phyloP scores from a whole-genome alignment of 2,797 vertebrate species.

The Lepus townsendii region DNA sequence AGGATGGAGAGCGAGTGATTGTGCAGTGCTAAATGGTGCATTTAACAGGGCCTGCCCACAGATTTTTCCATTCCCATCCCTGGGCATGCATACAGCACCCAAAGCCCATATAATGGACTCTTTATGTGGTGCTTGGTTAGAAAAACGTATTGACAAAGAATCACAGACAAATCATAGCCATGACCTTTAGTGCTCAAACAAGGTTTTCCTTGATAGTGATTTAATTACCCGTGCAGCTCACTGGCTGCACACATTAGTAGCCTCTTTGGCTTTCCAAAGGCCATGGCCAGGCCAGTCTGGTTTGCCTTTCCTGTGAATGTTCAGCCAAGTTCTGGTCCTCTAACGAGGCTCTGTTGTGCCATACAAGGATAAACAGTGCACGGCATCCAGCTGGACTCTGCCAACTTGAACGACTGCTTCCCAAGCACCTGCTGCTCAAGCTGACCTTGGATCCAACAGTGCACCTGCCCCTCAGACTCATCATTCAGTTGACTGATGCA shows the following conservation, averaged over 20 bases:
- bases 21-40: conserved; percentile 53
- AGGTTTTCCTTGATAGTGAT: conserved; percentile 76
- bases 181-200: conserved; percentile 79
- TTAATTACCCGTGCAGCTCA: conserved; percentile 75
- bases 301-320: conserved; percentile 71
- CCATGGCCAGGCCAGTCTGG: conserved; percentile 56
- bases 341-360: conserved; percentile 64
- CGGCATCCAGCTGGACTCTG: conserved; percentile 71
- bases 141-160: conserved; percentile 79
- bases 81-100: not conserved
- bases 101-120: conserved; percentile 71
- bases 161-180: conserved; percentile 73
- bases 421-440: conserved; percentile 71
- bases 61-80: conserved; percentile 47
- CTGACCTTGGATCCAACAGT: conserved; percentile 47
- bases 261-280: conserved; percentile 78
- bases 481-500: not conserved
- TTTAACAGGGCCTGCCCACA: conserved; percentile 71
- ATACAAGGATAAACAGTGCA: conserved; percentile 77
- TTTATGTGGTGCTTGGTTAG: conserved; percentile 75
- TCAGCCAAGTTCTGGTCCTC: conserved; percentile 45
- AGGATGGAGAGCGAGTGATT: conserved; percentile 28
- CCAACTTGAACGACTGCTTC: conserved; percentile 68
- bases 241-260: conserved; percentile 63
- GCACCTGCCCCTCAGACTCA: not conserved